Base-by-base conservation (phyloP, 2,888 invertebrate genomes). In the Polia nebulosa region DNA sequence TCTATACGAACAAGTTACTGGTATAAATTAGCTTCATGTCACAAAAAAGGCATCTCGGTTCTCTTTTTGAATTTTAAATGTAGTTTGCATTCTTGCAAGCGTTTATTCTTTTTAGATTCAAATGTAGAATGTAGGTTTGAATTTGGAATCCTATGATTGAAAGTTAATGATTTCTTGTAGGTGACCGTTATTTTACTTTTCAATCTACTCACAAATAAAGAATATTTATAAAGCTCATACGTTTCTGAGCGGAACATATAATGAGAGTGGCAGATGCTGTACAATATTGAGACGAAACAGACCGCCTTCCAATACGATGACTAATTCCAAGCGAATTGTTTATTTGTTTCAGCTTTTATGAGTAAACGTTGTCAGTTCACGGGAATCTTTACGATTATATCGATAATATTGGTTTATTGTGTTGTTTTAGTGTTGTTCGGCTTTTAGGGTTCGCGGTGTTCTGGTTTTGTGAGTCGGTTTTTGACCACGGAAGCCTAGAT, bases 301-400 rank as follows among this genome's bases (percentile, higher is more conserved):
- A 89, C 88, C 88, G 88, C 78, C 83, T 83, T 81, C 80, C 80
- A 80, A 81, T 78, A 64, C 77, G 78, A 87, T 89, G 87, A 89
- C 86, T 88, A 89, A 89, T 87, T 86, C 87, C 76, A 66, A 74
- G 64, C 79, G 80, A 67, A 78, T 89, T 91, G 90, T 93, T 92
- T 93, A 89, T 93, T 92, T 92, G 90, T 87, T 87, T 85, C 86
- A 85, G 78, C 84, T 87, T 90, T 93, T 92, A 93, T 93, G 91
- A 90, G 92, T 89, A 90, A 90, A 89, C 90, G 83, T 83, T 88
- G 90, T 88, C 91, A 89, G 91, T 82, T 82, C 82, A 83, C 83
- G 78, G 71, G 82, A 82, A 81, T 80, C 72, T 83, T 83, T 78
- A 83, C 75, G 83, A 72, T 83, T 81, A 75, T 80, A 80, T 80